phyloP scores from a whole-genome alignment of 2,797 vertebrate species.

The Choloepus didactylus region DNA sequence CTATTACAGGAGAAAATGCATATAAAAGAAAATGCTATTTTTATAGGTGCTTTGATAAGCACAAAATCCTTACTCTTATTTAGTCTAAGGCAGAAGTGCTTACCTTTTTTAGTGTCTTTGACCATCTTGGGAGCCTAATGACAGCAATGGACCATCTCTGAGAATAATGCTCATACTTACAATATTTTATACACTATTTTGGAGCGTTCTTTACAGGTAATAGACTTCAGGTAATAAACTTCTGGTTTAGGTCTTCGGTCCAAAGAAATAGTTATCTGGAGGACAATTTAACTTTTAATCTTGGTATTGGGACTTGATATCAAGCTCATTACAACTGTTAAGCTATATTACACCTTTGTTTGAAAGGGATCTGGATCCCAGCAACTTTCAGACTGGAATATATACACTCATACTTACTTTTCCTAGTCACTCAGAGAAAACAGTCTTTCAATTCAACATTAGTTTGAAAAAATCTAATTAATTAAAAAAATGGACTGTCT shows the following conservation, averaged over 20 bases:
- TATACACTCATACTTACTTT: background rate
- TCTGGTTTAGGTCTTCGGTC: background rate
- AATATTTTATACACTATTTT: constrained; percentile 11
- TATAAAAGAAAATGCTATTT: constrained; percentile 8
- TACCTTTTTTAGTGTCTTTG: background rate
- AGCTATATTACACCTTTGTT: background rate
- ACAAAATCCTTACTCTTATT: constrained; percentile 19
- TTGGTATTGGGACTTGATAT: background rate
- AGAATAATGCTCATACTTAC: constrained; percentile 50
- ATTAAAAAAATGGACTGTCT: background rate
- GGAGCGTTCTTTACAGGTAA: background rate
- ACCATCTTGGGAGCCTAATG: background rate
- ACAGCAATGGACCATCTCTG: constrained; percentile 5
- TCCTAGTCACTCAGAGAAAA: background rate
- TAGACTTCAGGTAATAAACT: background rate
- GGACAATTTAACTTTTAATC: background rate
- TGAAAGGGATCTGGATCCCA: background rate
- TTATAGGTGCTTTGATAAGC: background rate
- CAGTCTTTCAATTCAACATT: background rate
- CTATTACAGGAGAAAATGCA: background rate
- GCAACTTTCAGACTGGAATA: background rate
- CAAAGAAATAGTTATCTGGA: background rate
- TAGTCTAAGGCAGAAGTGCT: background rate
- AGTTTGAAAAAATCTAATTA: background rate
- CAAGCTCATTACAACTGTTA: background rate